These are phyloP conservation scores for Galendromus occidentalis DNA, from an alignment of 1,140 invertebrate species.

Conservation along the genomic window DNA sequence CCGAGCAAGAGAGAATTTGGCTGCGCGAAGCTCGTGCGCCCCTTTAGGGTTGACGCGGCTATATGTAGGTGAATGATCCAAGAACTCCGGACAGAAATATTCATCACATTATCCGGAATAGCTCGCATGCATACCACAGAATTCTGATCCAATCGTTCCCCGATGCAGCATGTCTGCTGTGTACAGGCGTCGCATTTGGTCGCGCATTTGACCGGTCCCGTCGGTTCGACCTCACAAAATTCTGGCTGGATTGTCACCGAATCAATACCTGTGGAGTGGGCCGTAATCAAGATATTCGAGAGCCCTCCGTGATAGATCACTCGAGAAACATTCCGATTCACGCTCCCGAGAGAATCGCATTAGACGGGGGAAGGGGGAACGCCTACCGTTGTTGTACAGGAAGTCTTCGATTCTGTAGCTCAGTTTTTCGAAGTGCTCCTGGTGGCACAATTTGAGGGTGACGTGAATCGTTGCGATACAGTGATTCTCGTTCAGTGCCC, in stretches of 20 bases:
- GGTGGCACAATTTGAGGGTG: conserved; percentile 31
- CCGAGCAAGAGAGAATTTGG: no score
- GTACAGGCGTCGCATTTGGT: neutral
- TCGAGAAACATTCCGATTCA: no score
- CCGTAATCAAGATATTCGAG: no score
- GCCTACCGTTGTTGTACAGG: neutral
- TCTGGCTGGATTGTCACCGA: neutral
- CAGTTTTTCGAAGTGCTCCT: neutral
- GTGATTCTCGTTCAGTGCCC: conserved; percentile 73
- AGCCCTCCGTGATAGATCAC: no score
- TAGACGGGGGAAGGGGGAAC: neutral
- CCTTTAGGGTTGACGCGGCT: no score
- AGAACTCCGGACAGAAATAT: no score
- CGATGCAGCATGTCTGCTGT: neutral
- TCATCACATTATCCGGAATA: no score
- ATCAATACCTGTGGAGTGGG: neutral
- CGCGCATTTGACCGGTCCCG: neutral
- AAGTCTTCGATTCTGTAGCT: neutral
- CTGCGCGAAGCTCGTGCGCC: no score
- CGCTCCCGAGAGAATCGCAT: no score
- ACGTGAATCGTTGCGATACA: conserved; percentile 86
- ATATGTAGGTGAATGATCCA: no score
- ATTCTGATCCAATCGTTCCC: neutral
- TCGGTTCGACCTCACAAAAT: neutral
- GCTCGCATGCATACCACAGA: no score